phyloP scores from a whole-genome alignment of 1,140 invertebrate genomes.

The Drosophila saltans region DNA sequence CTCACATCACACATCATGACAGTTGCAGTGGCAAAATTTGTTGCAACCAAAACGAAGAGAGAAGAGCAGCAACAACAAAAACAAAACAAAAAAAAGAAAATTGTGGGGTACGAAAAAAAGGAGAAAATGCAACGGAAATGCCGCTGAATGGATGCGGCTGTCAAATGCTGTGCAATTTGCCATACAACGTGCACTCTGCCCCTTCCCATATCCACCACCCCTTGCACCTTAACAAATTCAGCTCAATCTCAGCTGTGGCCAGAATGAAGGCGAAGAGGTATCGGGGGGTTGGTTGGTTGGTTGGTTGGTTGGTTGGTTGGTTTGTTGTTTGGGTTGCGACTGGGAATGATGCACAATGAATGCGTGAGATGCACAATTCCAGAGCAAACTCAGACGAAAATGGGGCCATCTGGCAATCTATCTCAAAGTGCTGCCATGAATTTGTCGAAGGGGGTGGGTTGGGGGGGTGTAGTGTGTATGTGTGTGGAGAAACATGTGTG shows the following conservation, averaged over 20 bases:
- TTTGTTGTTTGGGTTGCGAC: background rate
- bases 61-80: background rate
- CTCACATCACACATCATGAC: background rate
- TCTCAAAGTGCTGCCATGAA: conserved; percentile 72
- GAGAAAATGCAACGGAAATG: conserved; percentile 52
- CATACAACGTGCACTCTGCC: conserved; percentile 29
- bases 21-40: conserved; percentile 17
- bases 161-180: conserved; percentile 76
- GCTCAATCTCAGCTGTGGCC: conserved; percentile 68
- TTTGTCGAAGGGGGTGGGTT: conserved; percentile 37
- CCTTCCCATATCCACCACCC: background rate
- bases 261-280: conserved; percentile 15
- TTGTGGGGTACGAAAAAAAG: background rate
- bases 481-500: conserved; percentile 51
- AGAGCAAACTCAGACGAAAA: conserved; percentile 32
- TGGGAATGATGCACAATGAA: conserved; percentile 38
- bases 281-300: no score
- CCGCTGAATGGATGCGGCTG: conserved; percentile 72
- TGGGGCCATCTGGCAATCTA: conserved; percentile 70
- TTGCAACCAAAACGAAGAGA: background rate
- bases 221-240: conserved; percentile 44
- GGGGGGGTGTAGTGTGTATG: background rate
- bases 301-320: no score
- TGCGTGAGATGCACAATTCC: conserved; percentile 36
- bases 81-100: conserved; percentile 17